Conservation (phyloP, 2,888 invertebrate species). For the Norana najaformis region DNA sequence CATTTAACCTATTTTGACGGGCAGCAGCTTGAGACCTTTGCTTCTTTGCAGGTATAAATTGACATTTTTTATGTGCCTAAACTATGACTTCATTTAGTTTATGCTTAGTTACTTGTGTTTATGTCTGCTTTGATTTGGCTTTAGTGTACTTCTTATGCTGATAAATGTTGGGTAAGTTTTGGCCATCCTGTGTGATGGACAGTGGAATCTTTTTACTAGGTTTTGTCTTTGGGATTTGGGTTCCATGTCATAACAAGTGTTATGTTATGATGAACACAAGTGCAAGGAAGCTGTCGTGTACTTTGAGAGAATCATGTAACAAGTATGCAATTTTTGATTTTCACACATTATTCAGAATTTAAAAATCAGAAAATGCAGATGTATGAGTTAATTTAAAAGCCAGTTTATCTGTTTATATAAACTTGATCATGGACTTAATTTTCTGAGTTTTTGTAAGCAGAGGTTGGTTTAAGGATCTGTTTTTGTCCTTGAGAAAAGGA, state of each 20-base stretch:
- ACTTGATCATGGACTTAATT: background rate
- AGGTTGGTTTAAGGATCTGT: background rate
- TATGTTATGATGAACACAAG: background rate
- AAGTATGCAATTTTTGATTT: background rate
- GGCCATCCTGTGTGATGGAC: too few species aligned
- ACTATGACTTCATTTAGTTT: too few species aligned
- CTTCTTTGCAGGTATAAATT: too few species aligned
- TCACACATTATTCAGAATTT: background rate
- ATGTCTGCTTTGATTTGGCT: too few species aligned
- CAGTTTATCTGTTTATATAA: background rate
- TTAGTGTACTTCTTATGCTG: too few species aligned
- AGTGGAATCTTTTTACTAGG: background rate
- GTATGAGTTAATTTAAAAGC: background rate
- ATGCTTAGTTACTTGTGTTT: too few species aligned
- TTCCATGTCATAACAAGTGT: background rate
- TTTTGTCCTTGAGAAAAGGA: background rate
- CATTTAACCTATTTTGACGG: too few species aligned
- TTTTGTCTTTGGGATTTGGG: background rate
- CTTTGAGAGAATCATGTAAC: background rate
- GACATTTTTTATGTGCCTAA: too few species aligned
- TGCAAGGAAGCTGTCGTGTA: background rate
- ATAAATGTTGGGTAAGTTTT: too few species aligned
- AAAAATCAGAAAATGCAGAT: background rate
- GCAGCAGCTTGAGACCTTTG: too few species aligned
- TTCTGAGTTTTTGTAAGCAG: background rate